Evolutionary conservation across 1,140 invertebrate genomes (phyloP), one percentile per base, ranked within the genome.

Genomic region (Samia ricini): DNA sequence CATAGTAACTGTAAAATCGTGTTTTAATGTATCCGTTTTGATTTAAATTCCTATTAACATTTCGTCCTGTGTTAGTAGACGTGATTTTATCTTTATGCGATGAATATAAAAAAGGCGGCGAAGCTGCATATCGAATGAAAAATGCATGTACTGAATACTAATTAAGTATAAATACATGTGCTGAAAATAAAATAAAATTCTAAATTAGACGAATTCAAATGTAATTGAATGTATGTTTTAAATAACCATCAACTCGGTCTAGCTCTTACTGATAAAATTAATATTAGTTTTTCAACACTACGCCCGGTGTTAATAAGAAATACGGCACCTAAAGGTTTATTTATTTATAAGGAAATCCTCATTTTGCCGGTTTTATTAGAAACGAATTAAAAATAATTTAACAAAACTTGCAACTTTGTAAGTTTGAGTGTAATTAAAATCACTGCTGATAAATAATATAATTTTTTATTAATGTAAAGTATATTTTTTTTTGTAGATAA

Each of bases 61-160:
- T 60, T 62, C 33, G 69, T 70, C 66, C 64, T 70, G 65, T 74
- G 69, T 72, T 52, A 15, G 12, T 61, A 48, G 64, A 70, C 68
- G 69, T 66, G 74, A 74, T 74, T 74, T 68, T 65, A 74, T 74
- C 68, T 74, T 69, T 61, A 66, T 71, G 49, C 67, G 64, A 66
- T 65, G 72, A 71, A 70, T 71, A 74, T 64, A 73, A 69, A 74
- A 76, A 57, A 69, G 56, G 52, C 61, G 42, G 71, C 66, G 61
- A 69, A 73, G 71, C 74, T 76, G 71, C 66, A 50, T 71, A 24
- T 72, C 60, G 63, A 79, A 72, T 74, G 76, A 79, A 72, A 63
- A 68, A 36, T 61, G 67, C 72, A 68, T 58, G 64, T 52, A 63
- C 62, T 26, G 76, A 75, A 79, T 76, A 65, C 63, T 76, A 76